A percentile compares a stretch with the other conserved stretches of the same genome.
Evolutionary conservation across 2,113 vertebrate genomes (phyloP).

Genomic region (Scartelaos histophorus): DNA sequence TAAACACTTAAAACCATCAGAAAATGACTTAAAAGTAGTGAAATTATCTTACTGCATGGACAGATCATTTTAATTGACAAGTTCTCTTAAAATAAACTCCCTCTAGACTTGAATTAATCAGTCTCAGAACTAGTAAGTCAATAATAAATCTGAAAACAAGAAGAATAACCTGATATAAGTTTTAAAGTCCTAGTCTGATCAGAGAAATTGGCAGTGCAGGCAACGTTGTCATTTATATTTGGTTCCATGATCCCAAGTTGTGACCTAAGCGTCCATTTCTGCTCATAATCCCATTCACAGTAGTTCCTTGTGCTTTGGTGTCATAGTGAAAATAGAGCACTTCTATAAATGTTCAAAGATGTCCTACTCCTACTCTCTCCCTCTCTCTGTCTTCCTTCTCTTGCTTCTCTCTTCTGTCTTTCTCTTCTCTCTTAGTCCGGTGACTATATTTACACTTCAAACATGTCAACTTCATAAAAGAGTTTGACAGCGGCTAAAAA

Average conservation of each 20-base stretch:
- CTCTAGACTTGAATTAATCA: no score
- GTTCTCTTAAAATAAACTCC: no score
- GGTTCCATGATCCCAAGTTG: neutral
- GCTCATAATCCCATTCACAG: neutral
- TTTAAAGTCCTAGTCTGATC: no score
- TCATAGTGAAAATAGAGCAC: constrained; percentile 11
- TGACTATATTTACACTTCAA: constrained; percentile 55
- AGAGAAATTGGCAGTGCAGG: no score
- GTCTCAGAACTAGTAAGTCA: no score
- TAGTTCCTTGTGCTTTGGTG: neutral
- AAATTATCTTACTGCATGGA: no score
- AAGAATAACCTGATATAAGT: no score
- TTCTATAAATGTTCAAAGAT: constrained; percentile 5
- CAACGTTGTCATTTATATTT: no score
- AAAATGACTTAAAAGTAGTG: no score
- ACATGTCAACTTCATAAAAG: constrained; percentile 33
- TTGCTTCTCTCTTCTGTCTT: neutral
- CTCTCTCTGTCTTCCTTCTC: neutral
- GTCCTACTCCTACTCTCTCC: neutral
- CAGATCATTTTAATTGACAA: no score
- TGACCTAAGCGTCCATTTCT: neutral
- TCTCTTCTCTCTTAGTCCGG: constrained; percentile 2
- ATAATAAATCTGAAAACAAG: no score
- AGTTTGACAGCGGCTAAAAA: constrained; percentile 57
- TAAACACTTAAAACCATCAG: no score